Conservation (phyloP, 92 coral and sea anemone genomes). For the Palythoa grandiflora region DNA sequence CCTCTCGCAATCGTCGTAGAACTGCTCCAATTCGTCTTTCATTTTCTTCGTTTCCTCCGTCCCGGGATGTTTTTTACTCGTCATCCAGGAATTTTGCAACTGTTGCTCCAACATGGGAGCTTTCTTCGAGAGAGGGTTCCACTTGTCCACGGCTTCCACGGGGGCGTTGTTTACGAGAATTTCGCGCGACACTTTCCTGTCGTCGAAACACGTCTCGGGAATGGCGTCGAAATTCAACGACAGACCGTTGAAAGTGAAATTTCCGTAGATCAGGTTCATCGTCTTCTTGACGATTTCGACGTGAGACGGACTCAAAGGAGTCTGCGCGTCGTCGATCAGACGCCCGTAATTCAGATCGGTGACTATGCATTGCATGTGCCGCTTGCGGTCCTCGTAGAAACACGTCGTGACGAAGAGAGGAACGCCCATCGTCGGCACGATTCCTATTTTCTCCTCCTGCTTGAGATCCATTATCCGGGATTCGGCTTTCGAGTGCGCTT, state of each 20-base stretch:
- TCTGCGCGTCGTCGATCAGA: background rate
- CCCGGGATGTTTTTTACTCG: background rate
- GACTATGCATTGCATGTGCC: background rate
- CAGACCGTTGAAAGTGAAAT: background rate
- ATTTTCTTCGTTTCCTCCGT: background rate
- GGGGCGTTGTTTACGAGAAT: background rate
- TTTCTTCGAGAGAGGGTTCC: background rate
- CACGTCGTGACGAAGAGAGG: background rate
- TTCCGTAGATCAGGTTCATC: background rate
- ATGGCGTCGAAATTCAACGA: background rate
- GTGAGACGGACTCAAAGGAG: background rate
- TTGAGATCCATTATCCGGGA: background rate
- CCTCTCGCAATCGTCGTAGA: background rate
- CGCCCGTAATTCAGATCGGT: background rate
- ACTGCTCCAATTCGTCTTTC: background rate
- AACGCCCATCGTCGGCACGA: background rate
- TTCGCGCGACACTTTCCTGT: background rate
- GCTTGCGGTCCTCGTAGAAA: background rate
- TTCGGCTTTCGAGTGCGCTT: background rate
- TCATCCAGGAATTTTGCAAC: background rate
- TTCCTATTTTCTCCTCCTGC: background rate
- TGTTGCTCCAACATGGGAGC: background rate
- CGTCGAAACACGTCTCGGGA: background rate
- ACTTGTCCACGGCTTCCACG: background rate
- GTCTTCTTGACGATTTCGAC: background rate